Evolutionary conservation across 1,140 invertebrate species (phyloP).

Genomic region (Psix sp.): DNA sequence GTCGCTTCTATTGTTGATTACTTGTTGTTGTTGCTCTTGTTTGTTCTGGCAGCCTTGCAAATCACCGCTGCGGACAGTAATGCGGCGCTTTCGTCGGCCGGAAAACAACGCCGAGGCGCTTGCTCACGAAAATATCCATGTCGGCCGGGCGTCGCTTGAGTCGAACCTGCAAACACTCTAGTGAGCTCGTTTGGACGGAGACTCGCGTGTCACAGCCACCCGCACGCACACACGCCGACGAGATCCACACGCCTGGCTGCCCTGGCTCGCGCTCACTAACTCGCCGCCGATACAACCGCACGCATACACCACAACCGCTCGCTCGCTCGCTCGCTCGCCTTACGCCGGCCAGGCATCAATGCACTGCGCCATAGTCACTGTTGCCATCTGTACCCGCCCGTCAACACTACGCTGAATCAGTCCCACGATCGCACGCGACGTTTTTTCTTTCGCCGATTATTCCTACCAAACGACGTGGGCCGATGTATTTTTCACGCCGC

Average conservation of each 20-base stretch:
- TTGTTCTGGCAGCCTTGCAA: background rate
- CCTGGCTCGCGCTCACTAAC: background rate
- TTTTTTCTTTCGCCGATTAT: too few relatives aligned
- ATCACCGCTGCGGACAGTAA: background rate
- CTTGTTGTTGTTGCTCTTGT: too few relatives aligned
- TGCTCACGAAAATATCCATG: constrained; percentile 1
- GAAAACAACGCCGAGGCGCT: constrained; percentile 1
- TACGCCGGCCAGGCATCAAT: constrained; percentile 2
- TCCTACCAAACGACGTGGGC: background rate
- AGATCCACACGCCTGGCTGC: background rate
- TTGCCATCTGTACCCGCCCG: constrained; percentile 15
- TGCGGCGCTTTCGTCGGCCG: background rate
- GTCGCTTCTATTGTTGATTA: too few relatives aligned
- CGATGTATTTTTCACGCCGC: too few relatives aligned
- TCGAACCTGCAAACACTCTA: background rate
- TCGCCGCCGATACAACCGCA: background rate
- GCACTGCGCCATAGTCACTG: constrained; percentile 9
- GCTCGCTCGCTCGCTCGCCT: background rate
- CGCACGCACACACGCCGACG: background rate
- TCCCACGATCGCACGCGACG: too few relatives aligned
- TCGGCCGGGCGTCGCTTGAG: too few relatives aligned
- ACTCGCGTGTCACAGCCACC: background rate
- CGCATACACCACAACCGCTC: background rate
- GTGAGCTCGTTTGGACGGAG: too few relatives aligned
- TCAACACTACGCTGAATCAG: constrained; percentile 4